Percentiles rank a stretch among this genome's conserved stretches.
Evolutionary conservation across 2,888 invertebrate species (phyloP).

Genomic region (Catocala nupta): DNA sequence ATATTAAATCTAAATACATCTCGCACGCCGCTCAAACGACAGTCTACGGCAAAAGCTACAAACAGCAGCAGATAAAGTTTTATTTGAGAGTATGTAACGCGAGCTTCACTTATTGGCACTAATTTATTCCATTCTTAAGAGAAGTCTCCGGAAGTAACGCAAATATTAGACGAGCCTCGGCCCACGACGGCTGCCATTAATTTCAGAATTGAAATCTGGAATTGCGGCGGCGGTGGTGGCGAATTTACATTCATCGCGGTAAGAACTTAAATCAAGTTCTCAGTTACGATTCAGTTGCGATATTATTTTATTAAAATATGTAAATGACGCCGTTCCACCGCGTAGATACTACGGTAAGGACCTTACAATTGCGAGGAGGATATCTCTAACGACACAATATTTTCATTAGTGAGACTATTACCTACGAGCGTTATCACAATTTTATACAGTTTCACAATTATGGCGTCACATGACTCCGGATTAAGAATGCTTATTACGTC

Average conservation of each 20-base stretch:
- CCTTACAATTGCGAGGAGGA: conserved; percentile 80
- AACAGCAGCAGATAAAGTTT: conserved; percentile 24
- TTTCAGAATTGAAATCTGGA: conserved; percentile 87
- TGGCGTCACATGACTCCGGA: conserved; percentile 48
- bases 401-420: conserved; percentile 81
- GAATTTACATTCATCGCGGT: conserved; percentile 87
- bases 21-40: not conserved
- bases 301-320: conserved; percentile 88
- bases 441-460: conserved; percentile 66
- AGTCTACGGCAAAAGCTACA: conserved; percentile 3
- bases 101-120: conserved; percentile 69
- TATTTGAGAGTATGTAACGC: conserved; percentile 46
- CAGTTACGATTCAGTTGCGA: conserved; percentile 87
- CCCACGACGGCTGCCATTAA: conserved; percentile 84
- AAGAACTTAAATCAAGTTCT: conserved; percentile 88
- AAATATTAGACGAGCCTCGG: conserved; percentile 85
- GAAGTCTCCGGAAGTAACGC: conserved; percentile 84
- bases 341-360: conserved; percentile 80
- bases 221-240: conserved; percentile 82
- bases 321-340: conserved; percentile 82
- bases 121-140: conserved; percentile 84
- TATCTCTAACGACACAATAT: conserved; percentile 83
- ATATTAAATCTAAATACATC: conserved; percentile 38
- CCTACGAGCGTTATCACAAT: conserved; percentile 67
- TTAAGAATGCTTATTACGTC: conserved; percentile 40